These are phyloP conservation scores for Hydrozoanthus gracilis DNA, from an alignment of 92 coral and sea anemone genomes.

Conservation along the genomic window DNA sequence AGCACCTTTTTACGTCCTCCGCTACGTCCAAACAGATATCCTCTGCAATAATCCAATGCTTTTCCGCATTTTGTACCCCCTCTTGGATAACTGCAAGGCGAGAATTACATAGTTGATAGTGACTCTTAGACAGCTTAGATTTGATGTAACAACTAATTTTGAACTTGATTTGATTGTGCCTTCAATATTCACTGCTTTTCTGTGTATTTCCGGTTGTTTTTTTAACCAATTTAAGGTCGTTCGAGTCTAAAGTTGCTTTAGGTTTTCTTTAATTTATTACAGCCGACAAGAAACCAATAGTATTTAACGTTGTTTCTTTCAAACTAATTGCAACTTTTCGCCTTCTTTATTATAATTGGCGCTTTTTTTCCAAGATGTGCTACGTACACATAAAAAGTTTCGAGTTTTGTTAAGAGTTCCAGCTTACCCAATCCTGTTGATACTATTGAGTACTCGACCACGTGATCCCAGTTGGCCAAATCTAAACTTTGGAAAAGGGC, in stretches of 20 bases:
- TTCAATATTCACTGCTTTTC: neutral
- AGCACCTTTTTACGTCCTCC: conserved; percentile 58
- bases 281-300: too few species aligned
- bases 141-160: neutral
- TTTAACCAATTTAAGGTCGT: too few species aligned
- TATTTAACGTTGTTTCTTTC: too few species aligned
- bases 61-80: conserved; percentile 53
- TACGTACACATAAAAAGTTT: neutral
- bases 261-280: too few species aligned
- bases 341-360: neutral
- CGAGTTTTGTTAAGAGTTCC: neutral
- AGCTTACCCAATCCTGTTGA: conserved; percentile 16
- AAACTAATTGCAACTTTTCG: too few species aligned
- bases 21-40: conserved; percentile 27
- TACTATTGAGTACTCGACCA: neutral
- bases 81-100: conserved; percentile 36
- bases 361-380: neutral
- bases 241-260: too few species aligned
- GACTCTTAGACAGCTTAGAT: neutral
- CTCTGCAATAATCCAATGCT: conserved; percentile 15
- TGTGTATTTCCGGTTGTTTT: too few species aligned
- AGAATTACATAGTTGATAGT: too few species aligned
- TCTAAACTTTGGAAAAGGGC: conserved; percentile 7
- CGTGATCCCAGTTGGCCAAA: conserved; percentile 18
- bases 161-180: neutral